phyloP scores from a whole-genome alignment of 2,888 invertebrate genomes.

The Anthrax anthrax region DNA sequence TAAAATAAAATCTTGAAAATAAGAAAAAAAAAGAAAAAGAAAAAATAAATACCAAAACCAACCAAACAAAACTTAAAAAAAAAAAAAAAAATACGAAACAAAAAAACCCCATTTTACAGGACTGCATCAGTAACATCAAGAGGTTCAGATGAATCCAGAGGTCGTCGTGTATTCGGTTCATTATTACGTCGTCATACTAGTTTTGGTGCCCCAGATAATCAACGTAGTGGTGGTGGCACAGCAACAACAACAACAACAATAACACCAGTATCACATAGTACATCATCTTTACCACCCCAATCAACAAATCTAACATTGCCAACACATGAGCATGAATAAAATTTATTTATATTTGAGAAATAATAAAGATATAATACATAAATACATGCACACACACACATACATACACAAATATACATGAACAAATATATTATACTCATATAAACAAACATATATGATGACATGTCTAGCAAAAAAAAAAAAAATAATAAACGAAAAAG shows the following conservation, averaged over 20 bases:
- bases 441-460: no score
- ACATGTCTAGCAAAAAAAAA: neutral
- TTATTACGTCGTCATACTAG: constrained; percentile 22
- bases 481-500: no score
- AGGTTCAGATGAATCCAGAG: constrained; percentile 21
- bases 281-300: neutral
- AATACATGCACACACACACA: neutral
- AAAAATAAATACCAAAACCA: neutral
- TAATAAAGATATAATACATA: no score
- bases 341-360: no score
- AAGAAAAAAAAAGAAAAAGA: neutral
- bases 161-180: constrained; percentile 22
- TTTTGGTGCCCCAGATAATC: constrained; percentile 21
- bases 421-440: no score
- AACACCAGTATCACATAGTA: neutral
- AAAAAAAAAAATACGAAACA: constrained; percentile 11
- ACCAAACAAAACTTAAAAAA: constrained; percentile 5
- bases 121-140: constrained; percentile 22
- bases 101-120: constrained; percentile 19
- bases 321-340: neutral
- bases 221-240: constrained; percentile 11
- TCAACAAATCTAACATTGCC: neutral
- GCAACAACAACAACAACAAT: constrained; percentile 9
- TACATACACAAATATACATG: no score
- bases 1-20: neutral